Conservation (phyloP, 2,797 vertebrate genomes). For the Danio jaintianensis region DNA sequence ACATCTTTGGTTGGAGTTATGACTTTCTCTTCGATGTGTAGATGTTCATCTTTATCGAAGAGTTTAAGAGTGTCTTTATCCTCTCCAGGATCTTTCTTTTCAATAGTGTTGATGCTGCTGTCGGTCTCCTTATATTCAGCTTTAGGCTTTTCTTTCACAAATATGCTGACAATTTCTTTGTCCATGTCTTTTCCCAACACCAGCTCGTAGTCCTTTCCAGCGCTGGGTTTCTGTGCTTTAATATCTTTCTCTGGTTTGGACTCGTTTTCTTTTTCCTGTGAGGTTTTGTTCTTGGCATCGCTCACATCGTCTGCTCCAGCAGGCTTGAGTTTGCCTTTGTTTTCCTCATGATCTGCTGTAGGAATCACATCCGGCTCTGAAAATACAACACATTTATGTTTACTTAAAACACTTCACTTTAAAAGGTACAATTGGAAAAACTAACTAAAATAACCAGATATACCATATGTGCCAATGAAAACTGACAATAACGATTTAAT, state of each 20-base stretch:
- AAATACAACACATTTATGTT: conserved; percentile 39
- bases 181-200: conserved; percentile 59
- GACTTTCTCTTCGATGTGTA: conserved; percentile 56
- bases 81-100: conserved; percentile 61
- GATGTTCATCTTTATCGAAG: conserved; percentile 49
- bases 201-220: conserved; percentile 42
- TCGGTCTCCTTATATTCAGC: conserved; percentile 62
- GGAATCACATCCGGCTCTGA: conserved; percentile 76
- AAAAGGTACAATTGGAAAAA: neutral
- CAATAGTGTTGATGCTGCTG: conserved; percentile 68
- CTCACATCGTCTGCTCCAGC: conserved; percentile 50
- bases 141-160: conserved; percentile 67
- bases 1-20: conserved; percentile 41
- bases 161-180: conserved; percentile 59
- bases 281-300: conserved; percentile 33
- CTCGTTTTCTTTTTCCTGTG: conserved; percentile 41
- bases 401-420: neutral
- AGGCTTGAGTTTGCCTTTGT: conserved; percentile 54
- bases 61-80: conserved; percentile 57
- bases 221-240: conserved; percentile 26
- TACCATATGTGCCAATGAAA: conserved; percentile 8
- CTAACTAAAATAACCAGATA: neutral
- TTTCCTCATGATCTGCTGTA: conserved; percentile 68
- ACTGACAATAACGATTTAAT: neutral
- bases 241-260: conserved; percentile 36